These are phyloP conservation scores for Datnioides undecimradiatus DNA, from an alignment of 2,113 vertebrate genomes.

Conservation along the genomic window DNA sequence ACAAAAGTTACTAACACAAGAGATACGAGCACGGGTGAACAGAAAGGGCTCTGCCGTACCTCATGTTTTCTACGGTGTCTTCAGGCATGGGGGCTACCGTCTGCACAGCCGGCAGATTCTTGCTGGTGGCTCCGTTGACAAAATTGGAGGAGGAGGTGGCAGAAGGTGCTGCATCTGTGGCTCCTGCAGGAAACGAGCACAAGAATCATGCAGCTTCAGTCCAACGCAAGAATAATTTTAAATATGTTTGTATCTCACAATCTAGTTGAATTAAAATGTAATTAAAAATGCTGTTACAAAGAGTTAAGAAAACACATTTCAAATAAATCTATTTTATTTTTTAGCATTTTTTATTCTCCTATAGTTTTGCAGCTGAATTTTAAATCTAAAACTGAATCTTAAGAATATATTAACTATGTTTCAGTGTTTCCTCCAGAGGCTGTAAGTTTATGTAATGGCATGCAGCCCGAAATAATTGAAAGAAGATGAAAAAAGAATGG, in stretches of 20 bases:
- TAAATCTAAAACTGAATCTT: not conserved
- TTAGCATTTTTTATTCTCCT: not conserved
- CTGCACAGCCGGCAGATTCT: conserved; percentile 97
- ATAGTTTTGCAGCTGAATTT: not conserved
- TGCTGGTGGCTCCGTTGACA: conserved; percentile 97
- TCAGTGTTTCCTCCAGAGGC: not conserved
- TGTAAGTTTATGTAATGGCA: not conserved
- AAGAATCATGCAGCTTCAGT: conserved; percentile 6
- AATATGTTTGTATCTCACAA: not conserved
- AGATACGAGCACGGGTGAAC: not conserved
- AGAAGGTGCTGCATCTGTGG: conserved; percentile 87
- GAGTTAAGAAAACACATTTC: too few relatives aligned
- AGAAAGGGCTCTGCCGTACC: conserved; percentile 77
- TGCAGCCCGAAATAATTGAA: not conserved
- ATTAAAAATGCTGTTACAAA: not conserved
- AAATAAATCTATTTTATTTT: too few relatives aligned
- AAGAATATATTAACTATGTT: not conserved
- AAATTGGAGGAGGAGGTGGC: conserved; percentile 94
- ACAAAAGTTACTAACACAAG: not conserved
- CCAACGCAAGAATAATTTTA: not conserved
- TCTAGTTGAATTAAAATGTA: not conserved
- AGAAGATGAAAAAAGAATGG: not conserved
- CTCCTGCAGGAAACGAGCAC: conserved; percentile 85
- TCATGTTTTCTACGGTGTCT: conserved; percentile 96
- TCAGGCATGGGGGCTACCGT: conserved; percentile 97